Evolutionary conservation across 2,113 vertebrate species (phyloP).

Genomic region (Catharus fuscescens): DNA sequence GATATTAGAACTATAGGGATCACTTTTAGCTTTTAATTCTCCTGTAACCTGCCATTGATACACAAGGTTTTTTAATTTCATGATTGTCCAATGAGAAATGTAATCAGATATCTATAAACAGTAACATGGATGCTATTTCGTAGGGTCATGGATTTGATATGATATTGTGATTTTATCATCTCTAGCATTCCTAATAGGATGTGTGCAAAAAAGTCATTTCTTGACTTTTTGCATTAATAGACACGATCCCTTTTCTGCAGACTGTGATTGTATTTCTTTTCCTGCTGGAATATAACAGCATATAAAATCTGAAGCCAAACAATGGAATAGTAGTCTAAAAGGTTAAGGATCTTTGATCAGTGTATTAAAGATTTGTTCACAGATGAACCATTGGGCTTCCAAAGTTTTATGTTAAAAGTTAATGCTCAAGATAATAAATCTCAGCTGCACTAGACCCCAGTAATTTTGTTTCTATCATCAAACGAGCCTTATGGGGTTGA

Average conservation of each 20-base stretch:
- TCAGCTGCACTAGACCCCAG: conserved; percentile 8
- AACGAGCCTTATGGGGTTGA: conserved; percentile 51
- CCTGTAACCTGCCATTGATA: not conserved
- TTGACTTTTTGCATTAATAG: not conserved
- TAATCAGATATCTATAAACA: not conserved
- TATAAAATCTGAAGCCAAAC: not conserved
- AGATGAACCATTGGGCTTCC: not conserved
- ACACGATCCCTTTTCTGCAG: not conserved
- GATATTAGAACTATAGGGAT: not conserved
- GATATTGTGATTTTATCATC: not conserved
- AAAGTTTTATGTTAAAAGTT: conserved; percentile 55
- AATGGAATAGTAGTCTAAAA: not conserved
- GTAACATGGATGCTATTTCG: not conserved
- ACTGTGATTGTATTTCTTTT: not conserved
- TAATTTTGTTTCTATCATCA: conserved; percentile 59
- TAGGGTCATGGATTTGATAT: not conserved
- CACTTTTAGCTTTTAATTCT: not conserved
- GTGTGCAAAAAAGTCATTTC: not conserved
- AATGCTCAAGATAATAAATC: conserved; percentile 56
- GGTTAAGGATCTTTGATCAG: not conserved
- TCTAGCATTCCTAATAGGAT: not conserved
- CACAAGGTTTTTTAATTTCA: not conserved
- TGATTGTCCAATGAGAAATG: not conserved
- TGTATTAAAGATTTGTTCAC: not conserved
- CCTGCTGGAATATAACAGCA: not conserved